These are phyloP conservation scores for Argentina silus DNA, from an alignment of 2,797 vertebrate species.

Conservation along the genomic window DNA sequence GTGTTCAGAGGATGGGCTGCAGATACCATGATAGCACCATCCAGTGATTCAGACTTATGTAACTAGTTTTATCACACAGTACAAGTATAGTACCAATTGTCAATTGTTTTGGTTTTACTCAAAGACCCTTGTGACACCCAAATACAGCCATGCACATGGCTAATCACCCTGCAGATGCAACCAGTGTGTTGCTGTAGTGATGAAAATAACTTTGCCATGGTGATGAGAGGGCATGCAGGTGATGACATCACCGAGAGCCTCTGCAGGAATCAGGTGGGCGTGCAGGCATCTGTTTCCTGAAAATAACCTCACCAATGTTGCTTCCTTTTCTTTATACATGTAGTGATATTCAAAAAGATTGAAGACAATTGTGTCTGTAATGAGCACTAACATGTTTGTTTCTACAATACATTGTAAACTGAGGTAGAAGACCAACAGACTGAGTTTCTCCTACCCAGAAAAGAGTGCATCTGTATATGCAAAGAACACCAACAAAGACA, in stretches of 20 bases:
- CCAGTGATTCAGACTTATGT: not conserved
- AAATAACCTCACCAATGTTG: too few species aligned
- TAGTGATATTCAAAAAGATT: not conserved
- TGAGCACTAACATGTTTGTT: too few species aligned
- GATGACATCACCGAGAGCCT: constrained; percentile 61
- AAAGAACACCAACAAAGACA: too few species aligned
- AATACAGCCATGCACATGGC: constrained; percentile 43
- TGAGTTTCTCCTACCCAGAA: too few species aligned
- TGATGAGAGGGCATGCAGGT: constrained; percentile 49
- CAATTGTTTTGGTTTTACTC: too few species aligned
- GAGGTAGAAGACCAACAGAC: too few species aligned
- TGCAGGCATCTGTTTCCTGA: constrained; percentile 55
- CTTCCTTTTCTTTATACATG: not conserved
- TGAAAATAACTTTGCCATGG: constrained; percentile 47
- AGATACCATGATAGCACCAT: constrained; percentile 14
- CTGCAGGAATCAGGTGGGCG: constrained; percentile 60
- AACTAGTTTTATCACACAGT: not conserved
- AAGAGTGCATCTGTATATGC: too few species aligned
- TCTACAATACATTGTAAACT: too few species aligned
- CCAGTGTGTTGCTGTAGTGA: constrained; percentile 24
- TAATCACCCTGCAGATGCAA: constrained; percentile 40
- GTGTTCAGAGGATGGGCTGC: constrained; percentile 14
- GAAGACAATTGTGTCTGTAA: not conserved
- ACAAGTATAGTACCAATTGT: too few species aligned
- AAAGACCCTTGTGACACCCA: constrained; percentile 41